Percentiles rank a stretch among this genome's conserved stretches.
Evolutionary conservation across 2,888 invertebrate genomes (phyloP).

Genomic region (Neocrepidodera transversa): DNA sequence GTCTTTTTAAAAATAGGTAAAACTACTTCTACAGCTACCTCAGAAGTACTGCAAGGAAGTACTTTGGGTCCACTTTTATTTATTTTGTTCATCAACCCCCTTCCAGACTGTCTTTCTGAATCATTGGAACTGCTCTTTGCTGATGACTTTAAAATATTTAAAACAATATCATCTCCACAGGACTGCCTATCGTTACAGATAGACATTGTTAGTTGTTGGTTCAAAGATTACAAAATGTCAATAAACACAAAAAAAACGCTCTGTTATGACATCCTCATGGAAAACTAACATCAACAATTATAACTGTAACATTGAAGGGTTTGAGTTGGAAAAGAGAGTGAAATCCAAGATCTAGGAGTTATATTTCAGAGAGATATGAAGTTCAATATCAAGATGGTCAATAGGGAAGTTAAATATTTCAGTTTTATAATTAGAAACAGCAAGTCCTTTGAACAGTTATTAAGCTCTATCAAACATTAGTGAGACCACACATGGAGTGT

Average conservation of each 20-base stretch:
- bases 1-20: too few species aligned
- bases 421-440: too few species aligned
- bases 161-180: not conserved
- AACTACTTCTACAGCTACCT: too few species aligned
- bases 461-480: slow-evolving; percentile 23
- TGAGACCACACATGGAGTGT: slow-evolving; percentile 25
- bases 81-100: too few species aligned
- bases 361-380: not conserved
- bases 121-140: not conserved
- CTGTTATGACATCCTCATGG: too few species aligned
- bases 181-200: too few species aligned
- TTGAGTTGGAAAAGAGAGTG: not conserved
- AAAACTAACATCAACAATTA: not conserved
- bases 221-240: not conserved
- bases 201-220: not conserved
- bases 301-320: not conserved
- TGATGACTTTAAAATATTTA: not conserved
- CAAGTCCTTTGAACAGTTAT: slow-evolving; percentile 8
- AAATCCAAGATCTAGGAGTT: too few species aligned
- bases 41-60: too few species aligned
- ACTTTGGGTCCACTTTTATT: too few species aligned
- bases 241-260: too few species aligned
- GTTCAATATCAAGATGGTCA: not conserved
- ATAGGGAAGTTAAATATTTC: not conserved
- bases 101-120: too few species aligned